phyloP scores from a whole-genome alignment of 2,888 invertebrate genomes.

The Rotaria sp. region DNA sequence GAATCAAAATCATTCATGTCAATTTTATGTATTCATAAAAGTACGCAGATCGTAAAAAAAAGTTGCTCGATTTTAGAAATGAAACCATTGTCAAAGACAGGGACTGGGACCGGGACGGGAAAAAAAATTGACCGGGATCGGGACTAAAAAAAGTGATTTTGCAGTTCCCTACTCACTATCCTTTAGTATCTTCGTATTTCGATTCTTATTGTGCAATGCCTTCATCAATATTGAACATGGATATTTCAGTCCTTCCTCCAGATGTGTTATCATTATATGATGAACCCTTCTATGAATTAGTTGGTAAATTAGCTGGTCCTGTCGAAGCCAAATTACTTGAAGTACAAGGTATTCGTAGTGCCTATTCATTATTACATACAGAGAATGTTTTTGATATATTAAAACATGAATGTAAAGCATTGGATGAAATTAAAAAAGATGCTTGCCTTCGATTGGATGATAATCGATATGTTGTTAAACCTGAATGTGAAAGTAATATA shows the following conservation, averaged over 20 bases:
- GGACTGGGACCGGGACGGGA: too few relatives aligned
- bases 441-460: not conserved
- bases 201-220: not conserved
- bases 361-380: not conserved
- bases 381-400: not conserved
- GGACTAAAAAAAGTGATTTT: too few relatives aligned
- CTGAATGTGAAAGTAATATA: not conserved
- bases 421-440: not conserved
- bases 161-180: too few relatives aligned
- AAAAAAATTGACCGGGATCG: too few relatives aligned
- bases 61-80: too few relatives aligned
- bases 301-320: not conserved
- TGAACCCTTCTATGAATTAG: not conserved
- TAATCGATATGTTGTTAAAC: not conserved
- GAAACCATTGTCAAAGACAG: too few relatives aligned
- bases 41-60: too few relatives aligned
- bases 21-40: too few relatives aligned
- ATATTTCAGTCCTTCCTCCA: not conserved
- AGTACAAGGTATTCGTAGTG: not conserved
- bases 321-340: not conserved
- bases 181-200: not conserved
- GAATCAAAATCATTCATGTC: too few relatives aligned
- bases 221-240: not conserved
- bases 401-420: not conserved
- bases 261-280: not conserved